Evolutionary conservation across 2,888 invertebrate genomes (phyloP).

Genomic region (Drosophila anomalipes): DNA sequence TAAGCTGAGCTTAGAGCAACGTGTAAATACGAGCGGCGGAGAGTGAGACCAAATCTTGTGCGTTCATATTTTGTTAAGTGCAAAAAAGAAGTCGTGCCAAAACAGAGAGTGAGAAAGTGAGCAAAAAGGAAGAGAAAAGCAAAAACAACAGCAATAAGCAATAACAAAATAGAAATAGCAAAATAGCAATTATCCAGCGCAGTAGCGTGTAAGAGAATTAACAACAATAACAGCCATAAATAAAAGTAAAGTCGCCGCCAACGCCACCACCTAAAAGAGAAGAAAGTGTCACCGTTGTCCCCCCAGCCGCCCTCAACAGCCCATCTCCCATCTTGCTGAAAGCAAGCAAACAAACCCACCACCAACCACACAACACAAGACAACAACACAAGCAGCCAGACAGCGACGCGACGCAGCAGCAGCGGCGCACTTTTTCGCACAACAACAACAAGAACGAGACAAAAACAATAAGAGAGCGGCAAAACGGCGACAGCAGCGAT

Average conservation of each 20-base stretch:
- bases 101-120: slow-evolving; percentile 32
- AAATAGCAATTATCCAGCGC: slow-evolving; percentile 61
- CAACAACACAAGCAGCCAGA: slow-evolving; percentile 24
- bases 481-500: slow-evolving; percentile 56
- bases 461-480: slow-evolving; percentile 68
- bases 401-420: slow-evolving; percentile 35
- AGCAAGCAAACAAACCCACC: slow-evolving; percentile 55
- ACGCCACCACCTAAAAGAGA: slow-evolving; percentile 58
- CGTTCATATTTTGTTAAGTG: slow-evolving; percentile 60
- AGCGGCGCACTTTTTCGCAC: slow-evolving; percentile 57
- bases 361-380: slow-evolving; percentile 33
- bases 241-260: slow-evolving; percentile 53
- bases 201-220: slow-evolving; percentile 59
- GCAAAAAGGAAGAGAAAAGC: slow-evolving; percentile 37
- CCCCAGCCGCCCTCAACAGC: slow-evolving; percentile 11
- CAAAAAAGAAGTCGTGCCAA: slow-evolving; percentile 54
- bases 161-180: slow-evolving; percentile 50
- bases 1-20: slow-evolving; percentile 49
- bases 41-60: slow-evolving; percentile 53
- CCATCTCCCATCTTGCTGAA: slow-evolving; percentile 17
- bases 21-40: slow-evolving; percentile 54
- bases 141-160: slow-evolving; percentile 4
- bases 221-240: slow-evolving; percentile 57
- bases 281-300: slow-evolving; percentile 55
- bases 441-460: slow-evolving; percentile 60